Percentiles rank a stretch among this genome's conserved stretches.
Evolutionary conservation across 2,113 vertebrate genomes (phyloP).

Genomic region (Synchiropus splendidus): DNA sequence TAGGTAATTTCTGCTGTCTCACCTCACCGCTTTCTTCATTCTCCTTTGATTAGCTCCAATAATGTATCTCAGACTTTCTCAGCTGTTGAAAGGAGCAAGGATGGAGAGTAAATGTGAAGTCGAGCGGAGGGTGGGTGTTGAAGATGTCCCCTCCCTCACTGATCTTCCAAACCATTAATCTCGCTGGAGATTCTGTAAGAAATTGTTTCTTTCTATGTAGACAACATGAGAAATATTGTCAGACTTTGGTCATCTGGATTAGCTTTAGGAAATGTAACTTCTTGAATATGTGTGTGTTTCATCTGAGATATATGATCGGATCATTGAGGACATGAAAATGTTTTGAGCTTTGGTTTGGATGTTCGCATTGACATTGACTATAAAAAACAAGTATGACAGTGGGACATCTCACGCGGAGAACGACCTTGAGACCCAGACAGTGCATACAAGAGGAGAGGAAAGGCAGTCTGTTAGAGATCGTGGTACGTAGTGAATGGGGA

Average conservation of each 20-base stretch:
- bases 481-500: too few relatives aligned
- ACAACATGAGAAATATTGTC: constrained; percentile 9
- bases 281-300: too few relatives aligned
- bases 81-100: constrained; percentile 47
- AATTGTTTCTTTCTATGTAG: constrained; percentile 17
- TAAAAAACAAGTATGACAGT: too few relatives aligned
- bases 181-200: constrained; percentile 31
- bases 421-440: too few relatives aligned
- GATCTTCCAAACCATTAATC: constrained; percentile 44
- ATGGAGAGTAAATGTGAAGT: constrained; percentile 27
- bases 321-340: too few relatives aligned
- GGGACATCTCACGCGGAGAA: too few relatives aligned
- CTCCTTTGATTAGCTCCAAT: constrained; percentile 67
- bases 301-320: too few relatives aligned
- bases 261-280: too few relatives aligned
- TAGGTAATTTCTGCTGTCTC: constrained; percentile 65
- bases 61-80: constrained; percentile 63
- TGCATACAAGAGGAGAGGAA: too few relatives aligned
- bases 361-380: too few relatives aligned
- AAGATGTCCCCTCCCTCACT: constrained; percentile 27
- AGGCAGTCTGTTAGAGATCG: too few relatives aligned
- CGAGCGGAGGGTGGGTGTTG: constrained; percentile 25
- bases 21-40: constrained; percentile 68
- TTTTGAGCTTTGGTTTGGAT: too few relatives aligned
- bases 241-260: constrained; percentile 21